Percentiles rank a stretch among this genome's conserved stretches.
Conservation (phyloP, 2,888 invertebrate genomes). For the Heliconius sara region DNA sequence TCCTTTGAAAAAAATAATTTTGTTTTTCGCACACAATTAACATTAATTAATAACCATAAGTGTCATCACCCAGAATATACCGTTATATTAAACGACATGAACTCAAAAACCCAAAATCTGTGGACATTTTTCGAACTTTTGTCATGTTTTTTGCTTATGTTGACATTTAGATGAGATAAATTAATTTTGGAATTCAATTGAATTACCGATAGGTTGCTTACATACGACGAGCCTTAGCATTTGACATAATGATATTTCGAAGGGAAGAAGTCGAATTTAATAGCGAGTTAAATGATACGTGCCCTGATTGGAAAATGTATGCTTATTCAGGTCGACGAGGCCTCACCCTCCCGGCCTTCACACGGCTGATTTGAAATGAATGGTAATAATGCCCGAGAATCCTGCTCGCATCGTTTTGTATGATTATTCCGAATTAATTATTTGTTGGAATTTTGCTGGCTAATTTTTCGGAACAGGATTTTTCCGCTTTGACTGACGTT, state of each 20-base stretch:
- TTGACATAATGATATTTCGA: constrained; percentile 80
- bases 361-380: constrained; percentile 84
- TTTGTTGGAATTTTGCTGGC: constrained; percentile 82
- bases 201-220: constrained; percentile 49
- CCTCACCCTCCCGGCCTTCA: constrained; percentile 69
- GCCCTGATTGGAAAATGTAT: constrained; percentile 84
- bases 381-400: constrained; percentile 82
- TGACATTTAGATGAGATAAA: constrained; percentile 28
- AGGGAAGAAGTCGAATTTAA: constrained; percentile 84
- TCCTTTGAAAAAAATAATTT: constrained; percentile 48
- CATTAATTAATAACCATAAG: constrained; percentile 45
- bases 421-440: constrained; percentile 85
- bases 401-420: constrained; percentile 83
- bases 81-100: constrained; percentile 38
- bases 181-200: constrained; percentile 40
- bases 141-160: constrained; percentile 25
- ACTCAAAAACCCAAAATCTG: constrained; percentile 28
- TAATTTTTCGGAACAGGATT: constrained; percentile 83
- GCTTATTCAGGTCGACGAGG: constrained; percentile 81
- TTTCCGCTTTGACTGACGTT: constrained; percentile 82
- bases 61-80: constrained; percentile 35
- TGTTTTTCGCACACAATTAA: constrained; percentile 48
- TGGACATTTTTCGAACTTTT: constrained; percentile 17
- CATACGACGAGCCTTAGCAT: constrained; percentile 61
- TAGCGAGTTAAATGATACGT: constrained; percentile 84